phyloP scores from a whole-genome alignment of 2,888 invertebrate species.

The Omphaloscelis lunosa region DNA sequence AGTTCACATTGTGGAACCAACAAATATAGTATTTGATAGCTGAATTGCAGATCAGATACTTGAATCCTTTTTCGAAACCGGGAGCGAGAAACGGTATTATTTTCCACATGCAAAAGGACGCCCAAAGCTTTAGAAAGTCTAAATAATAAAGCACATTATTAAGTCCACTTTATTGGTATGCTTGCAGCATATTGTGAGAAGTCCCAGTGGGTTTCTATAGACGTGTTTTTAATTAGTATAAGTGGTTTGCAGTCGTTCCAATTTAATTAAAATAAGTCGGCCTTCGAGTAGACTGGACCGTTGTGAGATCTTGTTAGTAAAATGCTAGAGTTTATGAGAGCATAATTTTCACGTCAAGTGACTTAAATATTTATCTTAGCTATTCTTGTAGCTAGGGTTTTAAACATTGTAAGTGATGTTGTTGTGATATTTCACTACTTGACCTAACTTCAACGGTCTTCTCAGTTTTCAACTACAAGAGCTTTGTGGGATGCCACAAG shows the following conservation, averaged over 20 bases:
- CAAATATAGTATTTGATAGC: background rate
- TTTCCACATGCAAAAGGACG: background rate
- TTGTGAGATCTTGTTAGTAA: conserved; percentile 14
- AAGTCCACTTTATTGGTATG: background rate
- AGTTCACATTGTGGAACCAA: too few species aligned
- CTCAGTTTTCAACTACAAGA: background rate
- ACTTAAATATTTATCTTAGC: background rate
- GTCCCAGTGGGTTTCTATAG: conserved; percentile 2
- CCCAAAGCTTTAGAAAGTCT: conserved; percentile 21
- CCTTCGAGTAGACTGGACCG: background rate
- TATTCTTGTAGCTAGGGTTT: background rate
- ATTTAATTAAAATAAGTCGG: conserved; percentile 43
- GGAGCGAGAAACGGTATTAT: background rate
- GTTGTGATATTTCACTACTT: background rate
- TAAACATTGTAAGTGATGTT: background rate
- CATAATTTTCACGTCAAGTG: background rate
- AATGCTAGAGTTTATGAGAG: conserved; percentile 4
- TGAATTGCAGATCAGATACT: background rate
- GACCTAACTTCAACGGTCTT: background rate
- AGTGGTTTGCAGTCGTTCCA: conserved; percentile 21
- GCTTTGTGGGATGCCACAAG: background rate
- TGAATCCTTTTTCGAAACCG: background rate
- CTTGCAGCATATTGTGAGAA: background rate
- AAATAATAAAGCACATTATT: background rate
- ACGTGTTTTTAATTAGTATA: conserved; percentile 30